Conservation (phyloP, 2,888 invertebrate species). For the Phortica okadai region DNA sequence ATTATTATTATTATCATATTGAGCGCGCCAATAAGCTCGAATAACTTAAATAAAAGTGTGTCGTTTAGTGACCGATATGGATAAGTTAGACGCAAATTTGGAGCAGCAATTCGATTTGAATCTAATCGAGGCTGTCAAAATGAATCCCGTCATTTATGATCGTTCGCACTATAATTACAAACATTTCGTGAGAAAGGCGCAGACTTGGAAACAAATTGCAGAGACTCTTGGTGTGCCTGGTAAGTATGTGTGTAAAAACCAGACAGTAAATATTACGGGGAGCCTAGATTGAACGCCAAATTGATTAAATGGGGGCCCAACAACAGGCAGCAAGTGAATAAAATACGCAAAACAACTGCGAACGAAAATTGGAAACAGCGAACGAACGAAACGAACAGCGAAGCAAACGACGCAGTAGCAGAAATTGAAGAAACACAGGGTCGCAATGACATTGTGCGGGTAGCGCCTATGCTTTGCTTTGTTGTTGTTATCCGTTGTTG, state of each 20-base stretch:
- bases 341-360: constrained; percentile 24
- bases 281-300: not conserved
- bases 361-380: constrained; percentile 6
- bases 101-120: constrained; percentile 74
- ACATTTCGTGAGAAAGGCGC: constrained; percentile 73
- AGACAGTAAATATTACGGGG: not conserved
- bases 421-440: constrained; percentile 5
- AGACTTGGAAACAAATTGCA: constrained; percentile 73
- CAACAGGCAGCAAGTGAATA: constrained; percentile 23
- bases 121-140: constrained; percentile 72
- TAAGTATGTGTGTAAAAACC: constrained; percentile 58
- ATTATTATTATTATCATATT: constrained; percentile 57
- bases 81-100: constrained; percentile 72
- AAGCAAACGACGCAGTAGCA: constrained; percentile 29
- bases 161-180: constrained; percentile 73
- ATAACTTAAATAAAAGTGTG: constrained; percentile 56
- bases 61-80: constrained; percentile 64
- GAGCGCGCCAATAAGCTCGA: constrained; percentile 65
- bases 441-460: not conserved
- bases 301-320: constrained; percentile 14
- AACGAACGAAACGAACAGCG: constrained; percentile 14
- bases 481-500: no score
- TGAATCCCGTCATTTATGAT: constrained; percentile 74
- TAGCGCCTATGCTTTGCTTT: not conserved
- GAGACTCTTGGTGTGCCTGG: constrained; percentile 73